Percentiles rank a stretch among this genome's conserved stretches.
Evolutionary conservation across 2,113 vertebrate genomes (phyloP).

Genomic region (Bagarius yarrelli): DNA sequence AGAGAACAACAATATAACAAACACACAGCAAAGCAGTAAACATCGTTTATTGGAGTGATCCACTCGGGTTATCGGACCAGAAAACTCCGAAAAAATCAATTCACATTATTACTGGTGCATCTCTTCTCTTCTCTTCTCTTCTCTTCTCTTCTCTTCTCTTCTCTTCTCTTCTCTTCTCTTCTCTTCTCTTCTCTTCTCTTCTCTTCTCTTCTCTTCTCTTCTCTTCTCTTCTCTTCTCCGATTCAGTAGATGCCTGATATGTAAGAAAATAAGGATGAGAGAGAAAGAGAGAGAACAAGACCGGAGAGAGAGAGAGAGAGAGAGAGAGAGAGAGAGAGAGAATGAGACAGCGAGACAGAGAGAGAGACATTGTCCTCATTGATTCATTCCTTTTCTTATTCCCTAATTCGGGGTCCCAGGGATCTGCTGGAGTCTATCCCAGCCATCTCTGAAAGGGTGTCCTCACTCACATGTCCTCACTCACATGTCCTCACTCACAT

Average conservation of each 20-base stretch:
- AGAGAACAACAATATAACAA: not conserved
- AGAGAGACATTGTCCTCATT: not conserved
- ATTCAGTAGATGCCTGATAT: constrained; percentile 54
- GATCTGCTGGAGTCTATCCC: too few species aligned
- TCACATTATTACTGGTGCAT: constrained; percentile 60
- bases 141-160: too few species aligned
- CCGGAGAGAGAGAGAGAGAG: constrained; percentile 17
- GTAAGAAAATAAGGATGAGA: constrained; percentile 29
- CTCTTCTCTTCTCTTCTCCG: constrained; percentile 49
- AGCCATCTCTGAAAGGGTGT: too few species aligned
- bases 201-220: constrained; percentile 40
- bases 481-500: too few species aligned
- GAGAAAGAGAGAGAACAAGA: not conserved
- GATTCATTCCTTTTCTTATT: too few species aligned
- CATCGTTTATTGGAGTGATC: constrained; percentile 56
- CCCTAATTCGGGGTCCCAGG: too few species aligned
- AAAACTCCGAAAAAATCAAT: constrained; percentile 60
- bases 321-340: constrained; percentile 40
- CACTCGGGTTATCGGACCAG: constrained; percentile 62
- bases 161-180: too few species aligned
- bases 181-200: constrained; percentile 36
- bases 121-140: constrained; percentile 47
- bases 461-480: too few species aligned
- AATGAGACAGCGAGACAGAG: constrained; percentile 25
- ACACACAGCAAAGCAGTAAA: constrained; percentile 32